Evolutionary conservation across 1,140 invertebrate genomes (phyloP), one percentile per base, ranked within the genome.

Genomic region (Trypoxylus dichotomus): DNA sequence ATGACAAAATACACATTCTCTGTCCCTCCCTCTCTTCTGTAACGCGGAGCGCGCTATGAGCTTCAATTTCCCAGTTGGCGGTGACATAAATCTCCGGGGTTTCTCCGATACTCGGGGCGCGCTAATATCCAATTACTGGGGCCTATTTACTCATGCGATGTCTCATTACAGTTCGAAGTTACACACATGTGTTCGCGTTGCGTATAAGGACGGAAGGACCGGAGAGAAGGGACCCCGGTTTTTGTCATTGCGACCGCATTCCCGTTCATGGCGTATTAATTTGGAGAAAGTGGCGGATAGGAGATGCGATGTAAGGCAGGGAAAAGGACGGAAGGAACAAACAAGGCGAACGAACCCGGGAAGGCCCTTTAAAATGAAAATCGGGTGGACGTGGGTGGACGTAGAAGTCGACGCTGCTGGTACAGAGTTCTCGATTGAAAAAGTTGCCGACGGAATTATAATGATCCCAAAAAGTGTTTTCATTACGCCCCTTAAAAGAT

Each of bases 71-170:
- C 77, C 76, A 73, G 74, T 74, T 47, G 75, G 77, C 79, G 71
- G 76, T 77, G 77, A 75, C 73, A 79, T 77, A 79, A 79, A 79
- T 79, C 79, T 79, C 79, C 43, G 37, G 79, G 79, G 79, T 76
- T 79, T 78, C 77, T 27, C 60, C 77, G 60, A 75, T 74, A 77
- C 77, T 77, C 74, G 78, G 75, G 76, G 60, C 37, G 78, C 76
- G 79, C 79, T 80, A 80, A 80, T 80, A 80, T 80, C 79, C 79
- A 80, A 80, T 80, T 80, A 80, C 77, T 75, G 79, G 79, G 79
- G 77, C 74, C 78, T 79, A 79, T 80, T 80, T 80, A 79, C 79
- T 80, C 79, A 79, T 79, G 79, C 79, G 79, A 79, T 80, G 79
- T 79, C 79, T 80, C 79, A 79, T 80, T 80, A 80, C 60, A 63